Evolutionary conservation across 1,140 invertebrate genomes (phyloP), one percentile per base, ranked within the genome.

Genomic region (Eueides isabella): DNA sequence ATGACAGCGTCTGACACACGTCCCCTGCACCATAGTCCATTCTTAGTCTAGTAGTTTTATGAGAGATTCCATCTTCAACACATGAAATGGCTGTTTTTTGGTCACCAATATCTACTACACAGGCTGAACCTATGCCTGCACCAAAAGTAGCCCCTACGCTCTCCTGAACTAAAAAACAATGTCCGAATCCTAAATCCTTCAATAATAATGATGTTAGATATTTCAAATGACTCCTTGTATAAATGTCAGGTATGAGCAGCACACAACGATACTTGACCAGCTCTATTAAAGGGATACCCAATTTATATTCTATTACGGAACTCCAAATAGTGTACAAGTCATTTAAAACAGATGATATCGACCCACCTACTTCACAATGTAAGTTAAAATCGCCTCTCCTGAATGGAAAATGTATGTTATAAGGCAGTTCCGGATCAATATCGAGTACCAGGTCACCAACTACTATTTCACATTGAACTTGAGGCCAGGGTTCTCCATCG

Each of bases 21-120:
- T 99, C 98, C 35, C 96, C 96, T 9, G 98, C 97, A 12, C 98
- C 98, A 90, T 98, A 98, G 77, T 98, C 97, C 93, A 98, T 94
- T 72, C 91, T 79, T 78, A 97, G 95, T 85, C 98, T 94, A 0
- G 98, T 98, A 66, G 97, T 96, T 85, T 96, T 95, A 83, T 98
- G 97, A 63, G 98, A 99, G 69, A 99, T 97, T 14, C 98, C 98
- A 95, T 99, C 98, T 93, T 99, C 98, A 3, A 99, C 98, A 94
- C 98, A 99, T 12, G 97, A 98, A 16, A 99, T 96, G 0, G 98
- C 97, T 1, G 97, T 98, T 94, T 99, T 99, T 89, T 98, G 97
- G 88, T 98, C 98, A 0, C 98, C 98, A 62, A 99, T 96, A 91
- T 99, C 98, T 7, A 99, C 97, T 16, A 99, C 98, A 94, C 98